Percentiles rank a stretch among this genome's conserved stretches.
Evolutionary conservation across 2,113 vertebrate species (phyloP).

Genomic region (Anthoscopus minutus): DNA sequence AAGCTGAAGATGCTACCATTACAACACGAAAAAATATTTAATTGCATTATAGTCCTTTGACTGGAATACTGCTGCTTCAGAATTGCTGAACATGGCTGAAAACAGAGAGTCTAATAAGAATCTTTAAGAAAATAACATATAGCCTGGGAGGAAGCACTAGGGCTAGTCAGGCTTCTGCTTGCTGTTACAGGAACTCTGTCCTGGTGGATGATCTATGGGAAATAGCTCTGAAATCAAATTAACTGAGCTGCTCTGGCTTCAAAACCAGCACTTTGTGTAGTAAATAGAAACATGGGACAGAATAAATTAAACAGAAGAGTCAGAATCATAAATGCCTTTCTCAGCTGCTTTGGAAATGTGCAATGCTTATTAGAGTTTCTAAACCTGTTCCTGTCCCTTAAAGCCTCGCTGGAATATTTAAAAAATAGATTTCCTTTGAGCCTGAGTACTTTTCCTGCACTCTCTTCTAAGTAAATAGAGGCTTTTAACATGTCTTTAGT

Average conservation of each 20-base stretch:
- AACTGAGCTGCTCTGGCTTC: not conserved
- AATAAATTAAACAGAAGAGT: not conserved
- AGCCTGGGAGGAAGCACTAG: not conserved
- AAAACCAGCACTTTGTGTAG: not conserved
- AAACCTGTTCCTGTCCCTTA: not conserved
- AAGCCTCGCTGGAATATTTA: not conserved
- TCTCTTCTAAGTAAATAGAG: not conserved
- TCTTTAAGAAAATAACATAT: not conserved
- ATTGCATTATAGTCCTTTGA: conserved; percentile 3
- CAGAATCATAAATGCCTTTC: not conserved
- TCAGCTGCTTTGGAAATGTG: not conserved
- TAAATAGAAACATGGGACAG: not conserved
- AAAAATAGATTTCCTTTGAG: not conserved
- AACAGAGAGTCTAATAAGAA: not conserved
- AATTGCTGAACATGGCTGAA: not conserved
- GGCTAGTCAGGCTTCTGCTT: not conserved
- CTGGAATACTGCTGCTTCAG: conserved; percentile 8
- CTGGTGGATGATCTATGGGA: not conserved
- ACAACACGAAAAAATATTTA: not conserved
- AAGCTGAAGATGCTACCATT: conserved; percentile 38
- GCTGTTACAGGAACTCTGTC: not conserved
- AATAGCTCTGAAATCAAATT: conserved; percentile 12
- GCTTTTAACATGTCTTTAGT: not conserved
- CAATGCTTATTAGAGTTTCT: not conserved
- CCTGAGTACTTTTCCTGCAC: not conserved